A percentile compares a stretch with the other conserved stretches of the same genome.
These are phyloP conservation scores for Xiphophorus maculatus DNA, from an alignment of 2,113 vertebrate species.

Conservation along the genomic window DNA sequence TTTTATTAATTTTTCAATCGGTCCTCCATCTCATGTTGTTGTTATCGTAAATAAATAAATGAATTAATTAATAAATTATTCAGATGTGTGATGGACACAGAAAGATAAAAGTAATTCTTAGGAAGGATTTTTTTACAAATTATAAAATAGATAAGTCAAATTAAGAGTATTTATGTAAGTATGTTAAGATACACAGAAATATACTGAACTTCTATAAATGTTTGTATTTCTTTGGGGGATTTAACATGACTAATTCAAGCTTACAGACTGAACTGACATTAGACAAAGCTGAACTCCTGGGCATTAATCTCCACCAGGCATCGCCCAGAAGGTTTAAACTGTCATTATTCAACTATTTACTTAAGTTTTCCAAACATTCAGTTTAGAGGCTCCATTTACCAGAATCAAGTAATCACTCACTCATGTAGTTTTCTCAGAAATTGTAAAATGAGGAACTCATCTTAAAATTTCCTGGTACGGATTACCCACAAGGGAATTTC, in stretches of 20 bases:
- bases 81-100: not conserved
- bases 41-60: not conserved
- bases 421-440: slow-evolving; percentile 20
- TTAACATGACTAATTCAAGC: slow-evolving; percentile 17
- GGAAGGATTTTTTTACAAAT: not conserved
- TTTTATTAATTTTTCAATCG: not conserved
- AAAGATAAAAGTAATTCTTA: not conserved
- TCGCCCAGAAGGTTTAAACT: not conserved
- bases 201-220: no score
- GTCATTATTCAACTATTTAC: slow-evolving; percentile 8
- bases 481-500: slow-evolving; percentile 10
- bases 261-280: slow-evolving; percentile 36
- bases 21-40: not conserved
- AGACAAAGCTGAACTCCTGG: not conserved
- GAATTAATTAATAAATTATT: not conserved
- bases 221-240: no score
- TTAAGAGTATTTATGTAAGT: no score
- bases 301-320: slow-evolving; percentile 12
- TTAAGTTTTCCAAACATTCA: slow-evolving; percentile 18
- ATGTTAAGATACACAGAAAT: no score
- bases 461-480: not conserved
- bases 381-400: slow-evolving; percentile 10
- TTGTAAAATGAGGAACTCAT: slow-evolving; percentile 15
- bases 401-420: slow-evolving; percentile 20
- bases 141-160: no score